phyloP scores from a whole-genome alignment of 2,113 vertebrate species.

The Lynx canadensis region DNA sequence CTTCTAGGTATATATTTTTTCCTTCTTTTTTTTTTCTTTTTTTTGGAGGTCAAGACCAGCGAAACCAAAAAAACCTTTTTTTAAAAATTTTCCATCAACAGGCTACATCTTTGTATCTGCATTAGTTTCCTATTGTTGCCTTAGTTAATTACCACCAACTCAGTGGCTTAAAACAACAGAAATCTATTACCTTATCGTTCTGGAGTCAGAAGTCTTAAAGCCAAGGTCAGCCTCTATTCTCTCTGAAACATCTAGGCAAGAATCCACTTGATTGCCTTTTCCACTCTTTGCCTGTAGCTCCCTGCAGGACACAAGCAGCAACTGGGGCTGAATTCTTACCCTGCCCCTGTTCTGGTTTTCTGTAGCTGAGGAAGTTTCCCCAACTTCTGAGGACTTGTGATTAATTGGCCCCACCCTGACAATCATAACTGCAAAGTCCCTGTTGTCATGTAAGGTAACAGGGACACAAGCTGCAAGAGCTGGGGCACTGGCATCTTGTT shows the following conservation, averaged over 20 bases:
- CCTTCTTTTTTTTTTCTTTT: not conserved
- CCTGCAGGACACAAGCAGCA: not conserved
- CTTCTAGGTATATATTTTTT: not conserved
- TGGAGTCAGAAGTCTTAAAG: not conserved
- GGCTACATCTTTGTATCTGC: not conserved
- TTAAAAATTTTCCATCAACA: too few relatives aligned
- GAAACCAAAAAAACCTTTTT: not conserved
- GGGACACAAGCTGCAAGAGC: not conserved
- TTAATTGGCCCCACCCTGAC: not conserved
- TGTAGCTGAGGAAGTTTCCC: not conserved
- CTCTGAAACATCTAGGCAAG: not conserved
- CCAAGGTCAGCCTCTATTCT: rapidly evolving
- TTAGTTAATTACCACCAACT: not conserved
- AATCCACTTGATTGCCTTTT: not conserved
- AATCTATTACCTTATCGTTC: not conserved
- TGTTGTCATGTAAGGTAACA: not conserved
- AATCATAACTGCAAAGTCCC: not conserved
- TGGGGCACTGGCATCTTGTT: rapidly evolving
- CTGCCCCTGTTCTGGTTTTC: not conserved
- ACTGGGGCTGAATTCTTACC: rapidly evolving
- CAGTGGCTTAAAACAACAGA: not conserved
- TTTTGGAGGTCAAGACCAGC: not conserved
- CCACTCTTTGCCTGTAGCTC: not conserved
- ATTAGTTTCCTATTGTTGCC: not conserved
- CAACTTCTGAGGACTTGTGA: not conserved